A percentile compares a stretch with the other conserved stretches of the same genome.
Conservation (phyloP, 2,888 invertebrate genomes). For the Eilema sororculum region DNA sequence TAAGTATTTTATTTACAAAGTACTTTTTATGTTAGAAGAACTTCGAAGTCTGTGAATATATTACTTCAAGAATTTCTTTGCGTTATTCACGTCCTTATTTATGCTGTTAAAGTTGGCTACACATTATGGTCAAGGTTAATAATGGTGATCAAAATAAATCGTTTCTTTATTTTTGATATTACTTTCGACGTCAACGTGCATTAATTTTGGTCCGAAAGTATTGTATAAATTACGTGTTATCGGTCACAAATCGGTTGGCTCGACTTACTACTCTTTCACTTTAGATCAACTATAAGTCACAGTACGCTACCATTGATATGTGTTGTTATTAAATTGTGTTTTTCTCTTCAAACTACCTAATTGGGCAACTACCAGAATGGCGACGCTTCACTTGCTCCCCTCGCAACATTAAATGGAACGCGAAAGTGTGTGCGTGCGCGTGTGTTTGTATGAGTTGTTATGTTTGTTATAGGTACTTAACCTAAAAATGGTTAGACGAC, state of each 20-base stretch:
- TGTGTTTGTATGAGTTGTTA: not conserved
- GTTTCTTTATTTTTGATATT: not conserved
- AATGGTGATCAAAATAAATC: not conserved
- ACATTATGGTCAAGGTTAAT: not conserved
- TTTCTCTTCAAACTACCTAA: not conserved
- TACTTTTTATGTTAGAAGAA: constrained; percentile 22
- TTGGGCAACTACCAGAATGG: not conserved
- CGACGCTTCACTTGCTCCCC: constrained; percentile 4
- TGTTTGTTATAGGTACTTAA: not conserved
- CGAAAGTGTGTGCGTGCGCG: not conserved
- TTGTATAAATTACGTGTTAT: no score
- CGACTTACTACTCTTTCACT: no score
- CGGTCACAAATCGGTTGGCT: no score
- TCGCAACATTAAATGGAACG: not conserved
- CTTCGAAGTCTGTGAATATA: constrained; percentile 18
- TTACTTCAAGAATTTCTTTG: not conserved
- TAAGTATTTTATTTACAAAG: constrained; percentile 20
- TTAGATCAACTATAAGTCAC: no score
- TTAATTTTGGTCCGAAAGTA: no score
- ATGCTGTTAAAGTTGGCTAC: not conserved
- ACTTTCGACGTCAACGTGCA: not conserved
- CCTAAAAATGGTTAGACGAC: not conserved
- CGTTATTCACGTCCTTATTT: not conserved
- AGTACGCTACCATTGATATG: no score
- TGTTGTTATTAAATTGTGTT: no score